phyloP scores from a whole-genome alignment of 2,888 invertebrate genomes.

The Seira sanloemensis region DNA sequence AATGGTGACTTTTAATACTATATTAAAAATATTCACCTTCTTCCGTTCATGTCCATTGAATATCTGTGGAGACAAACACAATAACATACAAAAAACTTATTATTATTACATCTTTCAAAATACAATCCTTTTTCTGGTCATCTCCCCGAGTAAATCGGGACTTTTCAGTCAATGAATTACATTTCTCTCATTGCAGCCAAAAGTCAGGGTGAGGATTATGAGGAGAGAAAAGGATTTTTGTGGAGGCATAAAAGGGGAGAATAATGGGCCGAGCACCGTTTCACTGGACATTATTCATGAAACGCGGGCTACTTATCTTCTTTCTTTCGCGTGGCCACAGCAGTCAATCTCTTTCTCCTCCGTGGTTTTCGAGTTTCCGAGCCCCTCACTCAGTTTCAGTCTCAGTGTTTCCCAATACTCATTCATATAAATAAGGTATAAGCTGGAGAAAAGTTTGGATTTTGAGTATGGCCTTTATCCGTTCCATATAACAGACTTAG shows the following conservation, averaged over 20 bases:
- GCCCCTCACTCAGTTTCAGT: background rate
- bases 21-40: too few species aligned
- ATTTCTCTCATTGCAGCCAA: too few species aligned
- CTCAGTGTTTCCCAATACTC: background rate
- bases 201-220: slow-evolving; percentile 33
- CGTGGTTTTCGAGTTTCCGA: background rate
- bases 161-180: too few species aligned
- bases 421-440: background rate
- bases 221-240: slow-evolving; percentile 20
- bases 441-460: background rate
- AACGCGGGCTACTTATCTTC: slow-evolving; percentile 28
- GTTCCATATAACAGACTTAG: slow-evolving; percentile 50
- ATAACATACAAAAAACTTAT: too few species aligned
- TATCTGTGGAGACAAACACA: slow-evolving; percentile 85
- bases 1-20: too few species aligned
- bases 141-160: too few species aligned
- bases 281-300: slow-evolving; percentile 60
- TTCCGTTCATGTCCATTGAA: slow-evolving; percentile 96
- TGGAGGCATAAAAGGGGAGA: slow-evolving; percentile 28
- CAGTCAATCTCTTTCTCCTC: slow-evolving; percentile 12
- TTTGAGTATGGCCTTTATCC: slow-evolving; percentile 20
- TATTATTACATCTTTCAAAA: too few species aligned
- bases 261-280: slow-evolving; percentile 36
- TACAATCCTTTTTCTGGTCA: too few species aligned
- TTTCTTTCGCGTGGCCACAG: background rate